Percentiles rank a stretch among this genome's conserved stretches.
phyloP scores from a whole-genome alignment of 2,888 invertebrate genomes.

The Cephonodes hylas region DNA sequence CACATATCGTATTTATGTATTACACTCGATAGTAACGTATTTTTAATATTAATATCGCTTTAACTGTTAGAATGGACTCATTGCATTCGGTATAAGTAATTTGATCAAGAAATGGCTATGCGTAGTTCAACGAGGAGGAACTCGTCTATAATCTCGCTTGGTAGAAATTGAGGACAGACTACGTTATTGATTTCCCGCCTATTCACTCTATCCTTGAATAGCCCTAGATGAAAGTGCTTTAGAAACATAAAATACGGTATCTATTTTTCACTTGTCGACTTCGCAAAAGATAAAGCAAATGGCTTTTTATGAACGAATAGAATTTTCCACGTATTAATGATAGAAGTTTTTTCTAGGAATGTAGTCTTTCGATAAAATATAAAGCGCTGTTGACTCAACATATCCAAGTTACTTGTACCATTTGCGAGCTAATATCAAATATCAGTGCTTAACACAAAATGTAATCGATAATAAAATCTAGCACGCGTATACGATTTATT shows the following conservation, averaged over 20 bases:
- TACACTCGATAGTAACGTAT: neutral
- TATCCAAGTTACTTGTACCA: neutral
- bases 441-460: constrained; percentile 3
- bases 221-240: no score
- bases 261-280: no score
- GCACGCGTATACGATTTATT: constrained; percentile 3
- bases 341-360: no score
- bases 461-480: neutral
- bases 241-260: no score
- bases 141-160: neutral
- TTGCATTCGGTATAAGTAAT: neutral
- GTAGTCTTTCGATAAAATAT: no score
- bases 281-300: no score
- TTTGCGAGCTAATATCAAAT: neutral
- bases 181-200: no score
- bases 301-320: no score
- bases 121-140: neutral
- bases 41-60: neutral
- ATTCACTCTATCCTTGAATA: no score
- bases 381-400: neutral
- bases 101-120: neutral
- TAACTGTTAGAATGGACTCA: neutral
- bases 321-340: no score
- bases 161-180: no score
- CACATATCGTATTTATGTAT: neutral